These are phyloP conservation scores for Psittacara wagleri DNA, from an alignment of 2,113 vertebrate genomes.

Conservation along the genomic window DNA sequence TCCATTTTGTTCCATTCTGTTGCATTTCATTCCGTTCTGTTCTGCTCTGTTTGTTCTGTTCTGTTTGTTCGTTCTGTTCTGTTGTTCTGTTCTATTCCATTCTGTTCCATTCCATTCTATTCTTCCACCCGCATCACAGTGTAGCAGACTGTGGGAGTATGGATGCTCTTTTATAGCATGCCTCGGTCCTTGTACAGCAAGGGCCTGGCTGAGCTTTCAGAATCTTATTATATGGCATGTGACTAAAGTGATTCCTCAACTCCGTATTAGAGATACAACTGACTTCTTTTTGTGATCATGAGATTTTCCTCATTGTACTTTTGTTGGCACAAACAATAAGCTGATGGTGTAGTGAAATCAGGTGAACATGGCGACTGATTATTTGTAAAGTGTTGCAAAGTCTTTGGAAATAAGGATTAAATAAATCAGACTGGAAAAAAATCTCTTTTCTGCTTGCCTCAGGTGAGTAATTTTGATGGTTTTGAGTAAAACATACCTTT, in stretches of 20 bases:
- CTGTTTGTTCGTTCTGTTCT: too few relatives aligned
- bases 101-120: not conserved
- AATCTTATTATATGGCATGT: not conserved
- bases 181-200: not conserved
- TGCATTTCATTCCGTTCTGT: too few relatives aligned
- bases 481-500: not conserved
- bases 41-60: too few relatives aligned
- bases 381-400: not conserved
- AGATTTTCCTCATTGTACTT: not conserved
- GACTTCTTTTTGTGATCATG: not conserved
- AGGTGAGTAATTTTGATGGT: not conserved
- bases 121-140: not conserved
- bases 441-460: not conserved
- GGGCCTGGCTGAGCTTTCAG: accelerated
- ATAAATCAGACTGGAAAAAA: not conserved
- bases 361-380: not conserved
- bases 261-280: accelerated
- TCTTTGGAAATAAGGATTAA: not conserved
- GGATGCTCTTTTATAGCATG: not conserved
- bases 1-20: too few relatives aligned
- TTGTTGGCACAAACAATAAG: not conserved
- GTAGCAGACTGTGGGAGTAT: not conserved
- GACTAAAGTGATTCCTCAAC: not conserved
- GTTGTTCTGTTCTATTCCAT: too few relatives aligned
- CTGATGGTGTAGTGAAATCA: not conserved